phyloP scores from a whole-genome alignment of 2,113 vertebrate species.

The Heptranchias perlo region DNA sequence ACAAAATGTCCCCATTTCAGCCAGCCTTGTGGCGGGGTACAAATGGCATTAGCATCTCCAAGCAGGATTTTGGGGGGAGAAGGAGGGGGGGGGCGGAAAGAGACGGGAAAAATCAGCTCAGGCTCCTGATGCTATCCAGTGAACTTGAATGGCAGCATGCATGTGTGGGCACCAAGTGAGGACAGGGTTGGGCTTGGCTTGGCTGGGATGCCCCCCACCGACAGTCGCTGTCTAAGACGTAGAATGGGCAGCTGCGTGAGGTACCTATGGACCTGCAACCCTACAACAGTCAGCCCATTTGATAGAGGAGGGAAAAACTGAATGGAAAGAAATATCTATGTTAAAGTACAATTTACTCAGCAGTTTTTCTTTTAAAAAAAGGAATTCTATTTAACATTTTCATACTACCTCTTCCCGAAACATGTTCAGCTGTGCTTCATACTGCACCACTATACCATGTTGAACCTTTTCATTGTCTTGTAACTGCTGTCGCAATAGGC shows the following conservation, averaged over 20 bases:
- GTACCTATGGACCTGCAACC: not conserved
- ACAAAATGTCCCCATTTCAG: not conserved
- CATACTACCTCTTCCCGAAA: slow-evolving; percentile 73
- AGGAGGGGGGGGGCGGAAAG: not conserved
- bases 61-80: not conserved
- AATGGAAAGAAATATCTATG: not conserved
- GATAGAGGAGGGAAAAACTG: not conserved
- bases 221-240: not conserved
- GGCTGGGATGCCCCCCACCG: too few relatives aligned
- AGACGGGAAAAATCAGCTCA: not conserved
- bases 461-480: slow-evolving; percentile 62
- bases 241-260: not conserved
- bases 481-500: slow-evolving; percentile 61
- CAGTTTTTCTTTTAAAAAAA: not conserved
- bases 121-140: not conserved
- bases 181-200: not conserved
- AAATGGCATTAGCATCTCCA: not conserved
- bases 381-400: not conserved
- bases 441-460: slow-evolving; percentile 66
- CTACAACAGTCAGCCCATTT: not conserved
- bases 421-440: slow-evolving; percentile 76
- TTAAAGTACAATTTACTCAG: not conserved
- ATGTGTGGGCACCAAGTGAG: not conserved
- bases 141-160: not conserved
- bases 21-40: not conserved